These are phyloP conservation scores for Ammodytes marinus DNA, from an alignment of 2,113 vertebrate genomes.

Conservation along the genomic window DNA sequence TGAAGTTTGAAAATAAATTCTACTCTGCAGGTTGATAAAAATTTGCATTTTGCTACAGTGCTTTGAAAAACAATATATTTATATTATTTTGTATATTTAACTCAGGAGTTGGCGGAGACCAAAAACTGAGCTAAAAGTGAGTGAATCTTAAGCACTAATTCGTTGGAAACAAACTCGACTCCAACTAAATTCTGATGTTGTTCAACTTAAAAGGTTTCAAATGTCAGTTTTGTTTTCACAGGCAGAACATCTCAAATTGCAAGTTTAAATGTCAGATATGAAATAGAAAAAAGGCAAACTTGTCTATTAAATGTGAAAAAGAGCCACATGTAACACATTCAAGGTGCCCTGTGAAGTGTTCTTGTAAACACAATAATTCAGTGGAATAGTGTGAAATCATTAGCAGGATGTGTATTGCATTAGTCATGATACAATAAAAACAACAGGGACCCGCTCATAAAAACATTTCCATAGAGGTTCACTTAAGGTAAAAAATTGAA, in stretches of 20 bases:
- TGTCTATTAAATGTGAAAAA: too few species aligned
- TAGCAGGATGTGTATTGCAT: neutral
- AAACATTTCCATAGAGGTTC: neutral
- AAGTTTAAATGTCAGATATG: too few species aligned
- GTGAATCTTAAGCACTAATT: neutral
- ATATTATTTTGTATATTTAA: too few species aligned
- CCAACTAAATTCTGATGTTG: neutral
- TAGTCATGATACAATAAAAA: neutral
- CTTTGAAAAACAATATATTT: too few species aligned
- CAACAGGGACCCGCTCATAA: neutral
- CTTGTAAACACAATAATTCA: neutral
- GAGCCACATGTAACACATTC: too few species aligned
- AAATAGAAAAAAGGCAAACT: too few species aligned
- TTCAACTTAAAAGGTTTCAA: neutral
- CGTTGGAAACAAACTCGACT: neutral
- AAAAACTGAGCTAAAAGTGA: neutral
- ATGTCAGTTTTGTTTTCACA: too few species aligned
- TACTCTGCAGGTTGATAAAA: neutral
- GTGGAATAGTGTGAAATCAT: neutral
- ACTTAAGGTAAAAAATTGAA: neutral
- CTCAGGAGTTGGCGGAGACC: too few species aligned
- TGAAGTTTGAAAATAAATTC: neutral
- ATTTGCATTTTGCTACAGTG: too few species aligned
- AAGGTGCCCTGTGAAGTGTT: too few species aligned
- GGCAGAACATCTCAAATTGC: too few species aligned